Evolutionary conservation across 2,113 vertebrate species (phyloP).

Genomic region (Rhodinocichla rosea): DNA sequence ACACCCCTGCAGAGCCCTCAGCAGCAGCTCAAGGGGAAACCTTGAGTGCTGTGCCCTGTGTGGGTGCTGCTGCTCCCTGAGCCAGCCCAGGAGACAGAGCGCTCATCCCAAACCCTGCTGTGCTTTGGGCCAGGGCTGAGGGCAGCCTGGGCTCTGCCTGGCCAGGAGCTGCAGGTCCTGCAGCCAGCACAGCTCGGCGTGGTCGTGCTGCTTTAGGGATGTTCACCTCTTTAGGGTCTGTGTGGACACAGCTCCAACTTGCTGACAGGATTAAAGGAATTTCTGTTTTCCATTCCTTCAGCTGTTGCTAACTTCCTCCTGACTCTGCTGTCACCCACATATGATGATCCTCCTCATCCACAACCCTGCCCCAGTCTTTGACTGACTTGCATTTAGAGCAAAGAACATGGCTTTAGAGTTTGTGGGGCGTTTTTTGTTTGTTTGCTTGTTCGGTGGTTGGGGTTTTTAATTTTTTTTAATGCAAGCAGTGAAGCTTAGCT

Average conservation of each 20-base stretch:
- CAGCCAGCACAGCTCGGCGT: fast-evolving
- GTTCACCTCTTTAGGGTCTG: background rate
- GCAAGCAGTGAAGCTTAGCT: background rate
- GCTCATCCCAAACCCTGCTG: background rate
- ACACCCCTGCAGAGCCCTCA: background rate
- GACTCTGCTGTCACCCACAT: background rate
- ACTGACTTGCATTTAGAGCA: background rate
- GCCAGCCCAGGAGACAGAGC: background rate
- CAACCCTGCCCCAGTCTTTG: background rate
- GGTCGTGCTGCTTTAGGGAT: fast-evolving
- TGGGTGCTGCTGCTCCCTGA: background rate
- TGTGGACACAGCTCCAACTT: background rate
- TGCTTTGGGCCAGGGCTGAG: background rate
- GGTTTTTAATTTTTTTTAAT: background rate
- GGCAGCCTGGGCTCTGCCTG: background rate
- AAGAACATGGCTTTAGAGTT: background rate
- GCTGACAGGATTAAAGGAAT: background rate
- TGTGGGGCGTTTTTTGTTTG: background rate
- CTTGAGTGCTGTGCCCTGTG: fast-evolving
- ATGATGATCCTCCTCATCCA: background rate
- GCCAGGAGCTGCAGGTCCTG: background rate
- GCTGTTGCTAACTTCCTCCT: background rate
- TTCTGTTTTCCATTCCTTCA: background rate
- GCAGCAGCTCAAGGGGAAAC: background rate
- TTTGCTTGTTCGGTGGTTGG: background rate